A percentile compares a stretch with the other conserved stretches of the same genome.
phyloP scores from a whole-genome alignment of 1,140 invertebrate species.

The Idris sp. region DNA sequence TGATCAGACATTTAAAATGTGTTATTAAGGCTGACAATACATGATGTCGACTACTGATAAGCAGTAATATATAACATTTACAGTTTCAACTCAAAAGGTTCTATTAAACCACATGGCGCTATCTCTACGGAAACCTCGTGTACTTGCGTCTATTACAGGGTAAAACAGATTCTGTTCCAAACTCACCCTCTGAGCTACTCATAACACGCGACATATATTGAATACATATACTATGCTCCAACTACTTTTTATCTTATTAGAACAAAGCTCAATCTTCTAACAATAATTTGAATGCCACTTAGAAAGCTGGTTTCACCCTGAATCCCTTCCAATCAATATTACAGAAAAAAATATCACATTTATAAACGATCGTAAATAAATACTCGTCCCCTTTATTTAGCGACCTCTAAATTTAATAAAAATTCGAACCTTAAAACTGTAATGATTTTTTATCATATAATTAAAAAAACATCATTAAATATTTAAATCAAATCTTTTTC shows the following conservation, averaged over 20 bases:
- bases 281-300: neutral
- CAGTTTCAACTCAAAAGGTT: too few species aligned
- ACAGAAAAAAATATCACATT: slow-evolving; percentile 2
- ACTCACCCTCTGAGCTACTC: slow-evolving; percentile 13
- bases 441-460: too few species aligned
- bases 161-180: slow-evolving; percentile 38
- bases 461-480: too few species aligned
- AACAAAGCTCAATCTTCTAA: slow-evolving; percentile 13
- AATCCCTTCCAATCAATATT: slow-evolving; percentile 10
- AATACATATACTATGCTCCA: slow-evolving; percentile 6
- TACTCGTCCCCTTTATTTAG: too few species aligned
- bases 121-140: slow-evolving; percentile 5
- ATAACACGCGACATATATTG: neutral
- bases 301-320: neutral
- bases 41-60: too few species aligned
- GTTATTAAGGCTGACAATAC: too few species aligned
- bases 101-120: too few species aligned
- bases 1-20: too few species aligned
- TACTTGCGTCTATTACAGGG: slow-evolving; percentile 3
- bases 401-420: slow-evolving; percentile 2
- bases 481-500: too few species aligned
- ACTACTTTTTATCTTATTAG: slow-evolving; percentile 16
- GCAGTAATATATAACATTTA: too few species aligned
- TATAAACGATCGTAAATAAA: too few species aligned
- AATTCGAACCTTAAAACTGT: too few species aligned